phyloP scores from a whole-genome alignment of 2,113 vertebrate genomes.

The Poeciliopsis retropinna region DNA sequence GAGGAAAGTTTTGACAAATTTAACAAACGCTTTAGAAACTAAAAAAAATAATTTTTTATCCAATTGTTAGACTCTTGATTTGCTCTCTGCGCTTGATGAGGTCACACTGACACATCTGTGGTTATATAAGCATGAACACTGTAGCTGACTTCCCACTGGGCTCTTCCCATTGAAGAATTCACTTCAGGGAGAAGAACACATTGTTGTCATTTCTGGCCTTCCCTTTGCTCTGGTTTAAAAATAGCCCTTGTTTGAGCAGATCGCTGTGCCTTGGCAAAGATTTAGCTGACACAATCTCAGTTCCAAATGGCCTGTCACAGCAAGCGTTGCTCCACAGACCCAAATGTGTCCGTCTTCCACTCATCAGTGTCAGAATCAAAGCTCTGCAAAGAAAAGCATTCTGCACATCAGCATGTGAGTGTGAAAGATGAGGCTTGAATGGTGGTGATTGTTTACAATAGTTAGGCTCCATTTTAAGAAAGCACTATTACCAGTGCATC shows the following conservation, averaged over 20 bases:
- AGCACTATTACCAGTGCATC: neutral
- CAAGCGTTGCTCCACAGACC: constrained; percentile 60
- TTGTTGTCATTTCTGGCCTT: constrained; percentile 65
- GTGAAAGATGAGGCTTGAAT: constrained; percentile 13
- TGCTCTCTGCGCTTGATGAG: constrained; percentile 2
- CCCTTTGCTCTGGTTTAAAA: constrained; percentile 60
- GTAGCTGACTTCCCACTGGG: constrained; percentile 52
- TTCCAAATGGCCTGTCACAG: constrained; percentile 43
- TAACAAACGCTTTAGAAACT: neutral
- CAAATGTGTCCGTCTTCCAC: constrained; percentile 62
- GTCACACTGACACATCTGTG: constrained; percentile 24
- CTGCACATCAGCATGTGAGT: constrained; percentile 17
- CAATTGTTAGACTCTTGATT: neutral
- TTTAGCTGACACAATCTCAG: constrained; percentile 45
- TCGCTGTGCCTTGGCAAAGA: constrained; percentile 42
- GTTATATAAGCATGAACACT: constrained; percentile 65
- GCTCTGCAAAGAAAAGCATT: constrained; percentile 13
- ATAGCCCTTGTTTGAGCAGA: constrained; percentile 60
- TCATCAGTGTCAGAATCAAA: constrained; percentile 35
- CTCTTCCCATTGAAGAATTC: constrained; percentile 56
- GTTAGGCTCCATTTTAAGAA: constrained; percentile 13
- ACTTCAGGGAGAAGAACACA: constrained; percentile 62
- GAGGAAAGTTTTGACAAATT: neutral
- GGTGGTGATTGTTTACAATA: constrained; percentile 28
- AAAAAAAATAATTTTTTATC: neutral